A percentile compares a stretch with the other conserved stretches of the same genome.
These are phyloP conservation scores for Catharus minimus DNA, from an alignment of 2,113 vertebrate species.

Conservation along the genomic window DNA sequence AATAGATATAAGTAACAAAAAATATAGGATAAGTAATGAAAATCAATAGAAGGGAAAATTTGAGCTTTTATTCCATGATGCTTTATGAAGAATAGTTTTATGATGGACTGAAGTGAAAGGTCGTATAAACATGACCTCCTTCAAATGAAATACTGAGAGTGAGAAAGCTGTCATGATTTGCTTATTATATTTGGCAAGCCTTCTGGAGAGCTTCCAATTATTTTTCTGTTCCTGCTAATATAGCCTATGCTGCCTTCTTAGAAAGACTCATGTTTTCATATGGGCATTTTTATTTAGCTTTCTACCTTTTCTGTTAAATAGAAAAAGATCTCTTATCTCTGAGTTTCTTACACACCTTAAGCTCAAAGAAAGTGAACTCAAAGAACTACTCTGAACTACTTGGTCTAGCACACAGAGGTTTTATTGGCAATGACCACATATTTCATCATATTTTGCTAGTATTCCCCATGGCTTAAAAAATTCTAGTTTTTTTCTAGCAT, in stretches of 20 bases:
- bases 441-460: not conserved
- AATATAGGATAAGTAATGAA: not conserved
- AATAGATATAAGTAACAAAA: not conserved
- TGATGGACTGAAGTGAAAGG: not conserved
- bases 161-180: not conserved
- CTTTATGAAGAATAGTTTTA: not conserved
- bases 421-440: not conserved
- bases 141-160: not conserved
- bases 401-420: accelerated
- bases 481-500: not conserved
- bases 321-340: not conserved
- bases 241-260: not conserved
- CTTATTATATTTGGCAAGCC: not conserved
- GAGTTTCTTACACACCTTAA: not conserved
- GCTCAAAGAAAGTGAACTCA: not conserved
- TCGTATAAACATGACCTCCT: not conserved
- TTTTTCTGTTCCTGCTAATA: not conserved
- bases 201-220: not conserved
- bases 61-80: not conserved
- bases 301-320: not conserved
- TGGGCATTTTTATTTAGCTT: not conserved
- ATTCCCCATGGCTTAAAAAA: not conserved
- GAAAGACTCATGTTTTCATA: not conserved
- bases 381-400: accelerated
- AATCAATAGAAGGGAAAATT: not conserved